Base-by-base conservation (phyloP, 2,888 invertebrate genomes). In the Acrobeloides nanus region DNA sequence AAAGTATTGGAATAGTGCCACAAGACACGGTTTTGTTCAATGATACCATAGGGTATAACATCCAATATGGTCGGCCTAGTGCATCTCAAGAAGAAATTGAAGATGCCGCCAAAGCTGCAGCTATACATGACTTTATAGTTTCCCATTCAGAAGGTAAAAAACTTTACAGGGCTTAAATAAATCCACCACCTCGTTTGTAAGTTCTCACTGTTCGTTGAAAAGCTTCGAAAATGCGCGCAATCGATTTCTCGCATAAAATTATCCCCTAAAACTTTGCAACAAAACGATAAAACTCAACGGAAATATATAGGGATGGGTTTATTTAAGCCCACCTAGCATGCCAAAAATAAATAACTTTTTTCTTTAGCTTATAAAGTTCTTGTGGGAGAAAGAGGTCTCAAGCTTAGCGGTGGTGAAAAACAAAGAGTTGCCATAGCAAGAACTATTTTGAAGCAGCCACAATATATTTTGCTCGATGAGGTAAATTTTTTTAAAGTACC, bases 391-490 rank as follows among this genome's bases (percentile, higher is more conserved):
- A 80, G 95, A 72, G 95, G 95, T 4, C 77, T 95, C 48, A 84
- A 90, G 55, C 78, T 95, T 51, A 92, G 92, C 74, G 95, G 95
- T 1, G 95, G 95, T 1, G 95, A 95, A 75, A 95, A 97, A 72
- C 95, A 97, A 75, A 81, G 93, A 59, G 88, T 95, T 48, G 95
- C 93, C 0, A 95, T 95, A 57, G 95, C 95, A 0, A 79, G 95
- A 55, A 93, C 93, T 0, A 80, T 97, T 21, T 80, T 97, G 21
- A 95, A 95, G 75, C 81, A 87, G 3, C 93, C 93, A 0, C 81
- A 83, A 29, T 84, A 93, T 52, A 86, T 95, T 8, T 78, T 95
- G 3, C 77, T 95, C 7, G 95, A 95, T 75, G 95, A 95, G 78
- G 93, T 78, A 46, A 44, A n/a, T n/a, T n/a, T 45, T 48, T 8